Percentiles rank a stretch among this genome's conserved stretches.
phyloP scores from a whole-genome alignment of 2,888 invertebrate genomes.

The Altica lythri region DNA sequence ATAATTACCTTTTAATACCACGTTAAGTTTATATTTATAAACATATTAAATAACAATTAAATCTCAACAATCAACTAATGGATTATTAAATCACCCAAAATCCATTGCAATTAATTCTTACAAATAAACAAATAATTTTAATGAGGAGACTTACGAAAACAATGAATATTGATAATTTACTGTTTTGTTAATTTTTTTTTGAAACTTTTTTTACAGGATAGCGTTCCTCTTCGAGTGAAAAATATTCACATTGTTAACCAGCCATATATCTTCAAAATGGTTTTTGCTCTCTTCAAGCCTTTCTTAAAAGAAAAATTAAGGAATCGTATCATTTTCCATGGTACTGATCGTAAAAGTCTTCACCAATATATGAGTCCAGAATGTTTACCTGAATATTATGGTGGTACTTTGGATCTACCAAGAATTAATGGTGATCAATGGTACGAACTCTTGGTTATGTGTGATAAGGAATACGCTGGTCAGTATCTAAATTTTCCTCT shows the following conservation, averaged over 20 bases:
- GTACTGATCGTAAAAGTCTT: constrained; percentile 73
- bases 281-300: constrained; percentile 87
- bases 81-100: no score
- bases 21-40: no score
- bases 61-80: no score
- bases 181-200: no score
- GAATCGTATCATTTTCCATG: constrained; percentile 79
- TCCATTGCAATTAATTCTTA: no score
- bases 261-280: constrained; percentile 87
- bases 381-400: constrained; percentile 72
- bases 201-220: constrained; percentile 68
- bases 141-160: no score
- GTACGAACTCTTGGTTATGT: constrained; percentile 71
- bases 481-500: constrained; percentile 39
- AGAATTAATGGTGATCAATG: constrained; percentile 73
- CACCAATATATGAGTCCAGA: constrained; percentile 75
- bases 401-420: constrained; percentile 72
- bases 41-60: no score
- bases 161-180: no score
- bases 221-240: constrained; percentile 83
- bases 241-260: constrained; percentile 89
- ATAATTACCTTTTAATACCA: no score
- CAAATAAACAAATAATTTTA: no score
- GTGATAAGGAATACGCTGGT: constrained; percentile 77
- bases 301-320: constrained; percentile 86